A percentile compares a stretch with the other conserved stretches of the same genome.
phyloP scores from a whole-genome alignment of 2,888 invertebrate genomes.

The Drosophila infuscata region DNA sequence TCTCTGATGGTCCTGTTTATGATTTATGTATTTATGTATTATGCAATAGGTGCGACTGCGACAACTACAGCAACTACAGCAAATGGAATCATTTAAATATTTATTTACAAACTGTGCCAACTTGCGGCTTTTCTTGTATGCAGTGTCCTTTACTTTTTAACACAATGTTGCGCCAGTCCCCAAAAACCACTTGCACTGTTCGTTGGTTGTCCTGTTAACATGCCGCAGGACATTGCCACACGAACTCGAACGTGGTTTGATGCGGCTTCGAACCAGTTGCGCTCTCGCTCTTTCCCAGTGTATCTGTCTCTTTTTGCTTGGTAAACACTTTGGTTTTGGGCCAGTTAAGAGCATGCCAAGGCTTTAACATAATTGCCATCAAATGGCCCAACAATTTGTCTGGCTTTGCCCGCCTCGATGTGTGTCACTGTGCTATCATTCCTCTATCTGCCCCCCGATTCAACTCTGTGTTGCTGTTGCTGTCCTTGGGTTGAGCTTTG shows the following conservation, averaged over 20 bases:
- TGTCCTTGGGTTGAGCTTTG: not conserved
- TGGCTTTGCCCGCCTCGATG: constrained; percentile 42
- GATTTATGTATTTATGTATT: constrained; percentile 57
- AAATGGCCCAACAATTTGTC: constrained; percentile 61
- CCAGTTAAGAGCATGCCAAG: constrained; percentile 47
- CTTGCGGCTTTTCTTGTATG: constrained; percentile 38
- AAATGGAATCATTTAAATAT: constrained; percentile 62
- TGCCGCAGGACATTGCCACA: constrained; percentile 21
- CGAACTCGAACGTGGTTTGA: constrained; percentile 52
- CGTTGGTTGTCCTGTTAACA: constrained; percentile 22
- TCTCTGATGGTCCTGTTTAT: constrained; percentile 17
- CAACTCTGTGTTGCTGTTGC: not conserved
- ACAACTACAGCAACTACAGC: constrained; percentile 1
- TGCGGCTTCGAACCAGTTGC: constrained; percentile 38
- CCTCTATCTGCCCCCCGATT: not conserved
- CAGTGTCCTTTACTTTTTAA: constrained; percentile 41
- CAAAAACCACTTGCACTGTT: not conserved
- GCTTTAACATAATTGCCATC: constrained; percentile 58
- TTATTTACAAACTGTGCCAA: constrained; percentile 48
- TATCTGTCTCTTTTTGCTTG: not conserved
- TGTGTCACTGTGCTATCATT: constrained; percentile 49
- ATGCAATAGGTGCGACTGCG: constrained; percentile 29
- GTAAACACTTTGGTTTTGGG: constrained; percentile 26
- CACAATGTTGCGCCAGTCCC: constrained; percentile 22
- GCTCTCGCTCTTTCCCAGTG: not conserved